Conservation (phyloP, 2,797 vertebrate genomes). For the Hephaestus fuliginosus region DNA sequence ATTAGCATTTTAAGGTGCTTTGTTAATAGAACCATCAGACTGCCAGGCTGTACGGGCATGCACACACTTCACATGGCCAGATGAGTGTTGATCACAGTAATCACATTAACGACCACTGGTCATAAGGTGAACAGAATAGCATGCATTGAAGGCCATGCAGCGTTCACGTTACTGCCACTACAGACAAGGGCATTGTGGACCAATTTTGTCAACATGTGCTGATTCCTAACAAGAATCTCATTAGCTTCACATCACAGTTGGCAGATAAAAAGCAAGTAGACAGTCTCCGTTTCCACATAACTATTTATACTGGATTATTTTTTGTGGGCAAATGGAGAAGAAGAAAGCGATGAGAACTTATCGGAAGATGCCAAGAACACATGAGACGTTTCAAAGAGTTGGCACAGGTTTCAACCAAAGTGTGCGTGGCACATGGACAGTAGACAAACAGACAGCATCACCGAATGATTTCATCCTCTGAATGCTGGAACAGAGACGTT, state of each 20-base stretch:
- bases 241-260: not conserved
- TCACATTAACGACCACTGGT: not conserved
- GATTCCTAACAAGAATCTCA: conserved; percentile 8
- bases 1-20: not conserved
- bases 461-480: conserved; percentile 12
- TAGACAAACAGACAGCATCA: conserved; percentile 16
- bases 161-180: conserved; percentile 11
- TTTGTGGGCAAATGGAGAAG: conserved; percentile 15
- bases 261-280: not conserved
- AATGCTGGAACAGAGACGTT: conserved; percentile 13
- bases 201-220: not conserved
- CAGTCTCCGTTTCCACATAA: not conserved
- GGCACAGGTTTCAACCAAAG: conserved; percentile 6
- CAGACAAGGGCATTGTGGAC: not conserved
- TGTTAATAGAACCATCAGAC: not conserved
- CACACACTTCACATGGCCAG: conserved; percentile 12
- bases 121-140: conserved; percentile 1
- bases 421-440: conserved; percentile 17
- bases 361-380: conserved; percentile 28
- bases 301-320: conserved; percentile 16
- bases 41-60: not conserved
- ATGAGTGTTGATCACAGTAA: conserved; percentile 5
- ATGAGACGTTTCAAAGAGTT: conserved; percentile 33
- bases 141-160: not conserved
- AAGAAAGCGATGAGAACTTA: conserved; percentile 12